Conservation (phyloP, 2,797 vertebrate species). For the Sebastes diploproa region DNA sequence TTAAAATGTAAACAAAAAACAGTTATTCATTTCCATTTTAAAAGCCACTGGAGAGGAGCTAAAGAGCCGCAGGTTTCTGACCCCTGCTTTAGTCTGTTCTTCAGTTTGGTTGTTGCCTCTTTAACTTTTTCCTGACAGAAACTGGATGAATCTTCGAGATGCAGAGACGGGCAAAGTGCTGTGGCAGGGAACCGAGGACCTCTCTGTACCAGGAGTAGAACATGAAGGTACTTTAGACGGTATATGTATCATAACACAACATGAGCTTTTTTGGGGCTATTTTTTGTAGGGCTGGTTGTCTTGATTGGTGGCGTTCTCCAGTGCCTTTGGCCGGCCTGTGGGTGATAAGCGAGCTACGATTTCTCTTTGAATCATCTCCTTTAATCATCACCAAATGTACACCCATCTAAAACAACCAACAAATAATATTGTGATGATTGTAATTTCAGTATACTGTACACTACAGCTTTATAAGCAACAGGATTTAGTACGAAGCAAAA, state of each 20-base stretch:
- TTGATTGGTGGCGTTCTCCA: neutral
- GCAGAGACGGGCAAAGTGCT: constrained; percentile 97
- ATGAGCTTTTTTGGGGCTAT: neutral
- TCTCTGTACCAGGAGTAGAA: constrained; percentile 96
- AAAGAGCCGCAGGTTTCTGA: no score
- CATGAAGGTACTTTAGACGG: constrained; percentile 90
- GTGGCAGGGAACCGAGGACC: constrained; percentile 98
- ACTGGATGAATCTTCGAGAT: constrained; percentile 99
- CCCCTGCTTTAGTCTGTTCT: neutral
- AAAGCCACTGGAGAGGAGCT: no score
- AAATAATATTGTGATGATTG: no score
- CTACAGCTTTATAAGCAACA: no score
- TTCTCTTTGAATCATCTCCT: neutral
- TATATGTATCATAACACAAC: neutral
- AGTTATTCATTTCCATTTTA: no score
- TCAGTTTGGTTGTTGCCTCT: constrained; percentile 21
- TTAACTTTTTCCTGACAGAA: constrained; percentile 83
- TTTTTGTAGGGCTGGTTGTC: neutral
- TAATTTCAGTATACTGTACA: no score
- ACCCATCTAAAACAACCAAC: no score
- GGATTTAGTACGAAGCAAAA: no score
- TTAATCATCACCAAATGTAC: neutral
- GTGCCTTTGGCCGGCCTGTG: neutral
- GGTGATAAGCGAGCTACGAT: neutral
- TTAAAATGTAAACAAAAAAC: no score